Evolutionary conservation across 2,113 vertebrate species (phyloP), one percentile per base, ranked within the genome.

Genomic region (Prochilodus magdalenae): DNA sequence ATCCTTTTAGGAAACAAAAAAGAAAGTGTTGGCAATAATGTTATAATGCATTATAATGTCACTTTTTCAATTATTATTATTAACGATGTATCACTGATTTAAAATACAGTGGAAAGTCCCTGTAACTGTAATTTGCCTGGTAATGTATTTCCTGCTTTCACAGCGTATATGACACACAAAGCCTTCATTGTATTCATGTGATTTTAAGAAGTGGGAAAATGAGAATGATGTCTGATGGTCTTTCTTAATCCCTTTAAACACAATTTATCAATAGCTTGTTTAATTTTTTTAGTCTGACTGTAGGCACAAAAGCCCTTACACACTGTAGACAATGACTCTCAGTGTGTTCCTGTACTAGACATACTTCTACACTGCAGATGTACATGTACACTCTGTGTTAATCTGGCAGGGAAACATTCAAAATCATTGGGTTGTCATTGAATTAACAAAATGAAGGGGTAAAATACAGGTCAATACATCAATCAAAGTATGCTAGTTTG

Each of bases 71-170:
- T 70, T 24, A 22, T 14, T 10, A 67, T 22, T 15, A 70, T 44
- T 67, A 67, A 67, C 24, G 11, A 24, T 70, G 66, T n/a, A 16
- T 27, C 26, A 70, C 36, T 44, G 12, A 1, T 70, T 70, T 44
- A 44, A 70, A 70, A 40, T n/a, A 44, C 5, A 22, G 22, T 44
- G 66, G 66, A 70, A 70, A 70, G 66, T 44, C 66, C 66, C 66
- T 70, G 33, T n/a, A 70, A 44, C 36, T 44, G 33, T 44, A 40
- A 70, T 70, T 70, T 70, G 66, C 66, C 44, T 70, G 22, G 66
- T n/a, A 70, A 70, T 70, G 66, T 70, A 70, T 70, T 70, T 70
- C 66, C 66, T 70, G 66, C 22, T 44, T n/a, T 70, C 66, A 70
- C 20, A 44, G 18, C 15, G 16, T 67, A 36, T 36, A 36, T 24